Evolutionary conservation across 2,888 invertebrate genomes (phyloP).

Genomic region (Mellilla xanthometata): DNA sequence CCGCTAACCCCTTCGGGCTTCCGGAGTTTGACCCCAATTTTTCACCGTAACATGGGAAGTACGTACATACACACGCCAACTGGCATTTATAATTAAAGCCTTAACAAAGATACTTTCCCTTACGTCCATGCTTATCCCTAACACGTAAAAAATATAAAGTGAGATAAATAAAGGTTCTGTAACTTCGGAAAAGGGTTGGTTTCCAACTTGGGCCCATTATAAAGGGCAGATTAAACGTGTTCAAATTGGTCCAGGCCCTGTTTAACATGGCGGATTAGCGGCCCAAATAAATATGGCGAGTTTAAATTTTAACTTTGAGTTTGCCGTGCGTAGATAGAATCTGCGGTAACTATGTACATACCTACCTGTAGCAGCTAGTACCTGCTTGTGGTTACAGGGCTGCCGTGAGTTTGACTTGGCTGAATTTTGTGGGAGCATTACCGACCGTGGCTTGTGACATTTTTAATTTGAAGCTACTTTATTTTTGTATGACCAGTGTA

Average conservation of each 20-base stretch:
- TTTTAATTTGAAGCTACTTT: too few relatives aligned
- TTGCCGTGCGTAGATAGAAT: slow-evolving; percentile 2
- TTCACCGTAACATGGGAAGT: background rate
- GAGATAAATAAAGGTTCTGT: slow-evolving; percentile 9
- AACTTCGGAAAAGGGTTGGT: slow-evolving; percentile 13
- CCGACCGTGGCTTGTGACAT: too few relatives aligned
- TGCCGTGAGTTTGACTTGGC: too few relatives aligned
- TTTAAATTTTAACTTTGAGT: slow-evolving; percentile 20
- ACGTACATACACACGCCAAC: background rate
- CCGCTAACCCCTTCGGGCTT: background rate
- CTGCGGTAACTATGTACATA: background rate
- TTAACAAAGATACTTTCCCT: background rate
- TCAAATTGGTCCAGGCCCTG: slow-evolving; percentile 46
- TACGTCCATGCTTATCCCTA: slow-evolving; percentile 1
- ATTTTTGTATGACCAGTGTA: too few relatives aligned
- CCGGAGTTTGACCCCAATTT: background rate
- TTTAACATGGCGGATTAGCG: slow-evolving; percentile 44
- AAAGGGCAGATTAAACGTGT: slow-evolving; percentile 49
- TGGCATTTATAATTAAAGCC: slow-evolving; percentile 6
- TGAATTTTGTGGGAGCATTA: too few relatives aligned
- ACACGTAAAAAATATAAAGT: slow-evolving; percentile 7
- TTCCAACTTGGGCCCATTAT: slow-evolving; percentile 12
- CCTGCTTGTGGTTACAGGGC: too few relatives aligned
- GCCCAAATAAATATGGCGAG: slow-evolving; percentile 39
- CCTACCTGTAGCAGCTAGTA: too few relatives aligned